Percentiles rank a stretch among this genome's conserved stretches.
phyloP scores from a whole-genome alignment of 2,888 invertebrate genomes.

The Hirtodrosophila cameraria region DNA sequence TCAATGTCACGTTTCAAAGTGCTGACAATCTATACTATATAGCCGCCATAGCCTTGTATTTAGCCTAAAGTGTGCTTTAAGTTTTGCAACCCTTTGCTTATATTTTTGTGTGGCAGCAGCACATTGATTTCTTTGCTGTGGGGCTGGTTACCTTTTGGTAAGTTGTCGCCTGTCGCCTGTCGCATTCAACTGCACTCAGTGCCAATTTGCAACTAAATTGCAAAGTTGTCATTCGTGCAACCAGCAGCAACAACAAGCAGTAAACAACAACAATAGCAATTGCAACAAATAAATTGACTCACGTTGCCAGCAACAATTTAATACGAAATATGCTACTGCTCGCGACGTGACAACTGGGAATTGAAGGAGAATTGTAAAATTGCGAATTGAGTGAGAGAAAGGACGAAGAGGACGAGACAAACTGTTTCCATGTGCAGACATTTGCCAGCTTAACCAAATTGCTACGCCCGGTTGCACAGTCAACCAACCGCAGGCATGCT shows the following conservation, averaged over 20 bases:
- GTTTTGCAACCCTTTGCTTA: no score
- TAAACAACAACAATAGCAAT: constrained; percentile 22
- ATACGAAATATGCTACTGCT: constrained; percentile 55
- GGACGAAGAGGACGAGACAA: constrained; percentile 7
- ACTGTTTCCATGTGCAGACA: constrained; percentile 24
- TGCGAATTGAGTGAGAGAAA: neutral
- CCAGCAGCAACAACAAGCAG: constrained; percentile 20
- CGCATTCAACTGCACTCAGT: constrained; percentile 59
- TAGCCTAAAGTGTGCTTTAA: no score
- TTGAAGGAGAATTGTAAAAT: constrained; percentile 17
- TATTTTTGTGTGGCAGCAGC: neutral
- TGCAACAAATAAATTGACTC: constrained; percentile 52
- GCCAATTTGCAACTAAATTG: constrained; percentile 73
- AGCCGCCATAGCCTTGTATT: no score
- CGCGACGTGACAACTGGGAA: constrained; percentile 65
- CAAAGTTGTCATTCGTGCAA: constrained; percentile 61
- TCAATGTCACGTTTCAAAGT: no score
- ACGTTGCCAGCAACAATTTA: constrained; percentile 65
- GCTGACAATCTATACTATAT: no score
- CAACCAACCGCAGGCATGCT: constrained; percentile 27
- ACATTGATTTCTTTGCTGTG: constrained; percentile 47
- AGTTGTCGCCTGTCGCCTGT: constrained; percentile 55
- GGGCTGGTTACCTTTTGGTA: constrained; percentile 37
- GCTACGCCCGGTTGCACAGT: constrained; percentile 44
- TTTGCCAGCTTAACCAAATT: constrained; percentile 49